A percentile compares a stretch with the other conserved stretches of the same genome.
phyloP scores from a whole-genome alignment of 2,113 vertebrate species.

The Pholis gunnellus region DNA sequence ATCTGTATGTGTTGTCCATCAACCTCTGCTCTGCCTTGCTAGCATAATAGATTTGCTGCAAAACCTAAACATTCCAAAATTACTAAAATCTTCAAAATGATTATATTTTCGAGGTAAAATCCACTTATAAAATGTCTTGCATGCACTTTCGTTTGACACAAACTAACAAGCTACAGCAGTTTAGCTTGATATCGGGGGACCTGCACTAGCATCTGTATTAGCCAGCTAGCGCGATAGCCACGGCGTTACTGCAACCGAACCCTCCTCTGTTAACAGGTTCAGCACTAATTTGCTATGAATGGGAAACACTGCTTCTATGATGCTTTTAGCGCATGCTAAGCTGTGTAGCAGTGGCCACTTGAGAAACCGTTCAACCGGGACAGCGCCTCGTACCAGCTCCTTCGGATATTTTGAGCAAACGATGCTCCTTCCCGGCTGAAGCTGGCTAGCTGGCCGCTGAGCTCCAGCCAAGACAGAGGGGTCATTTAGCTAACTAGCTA shows the following conservation, averaged over 20 bases:
- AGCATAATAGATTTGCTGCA: neutral
- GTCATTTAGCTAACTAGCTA: slow-evolving; percentile 83
- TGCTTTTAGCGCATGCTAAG: slow-evolving; percentile 1
- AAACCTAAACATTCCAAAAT: neutral
- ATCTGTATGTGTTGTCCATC: slow-evolving; percentile 13
- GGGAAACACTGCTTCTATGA: slow-evolving; percentile 13
- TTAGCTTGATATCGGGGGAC: slow-evolving; percentile 21
- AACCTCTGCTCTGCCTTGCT: slow-evolving; percentile 5
- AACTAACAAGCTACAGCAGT: neutral
- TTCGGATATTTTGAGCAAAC: slow-evolving; percentile 65
- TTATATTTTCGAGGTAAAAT: neutral
- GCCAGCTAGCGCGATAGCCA: slow-evolving; percentile 65
- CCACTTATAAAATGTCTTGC: neutral
- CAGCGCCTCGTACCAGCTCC: slow-evolving; percentile 32
- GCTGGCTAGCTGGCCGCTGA: slow-evolving; percentile 79
- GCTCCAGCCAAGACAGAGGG: slow-evolving; percentile 78
- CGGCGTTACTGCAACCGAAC: slow-evolving; percentile 46
- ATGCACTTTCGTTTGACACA: slow-evolving; percentile 6
- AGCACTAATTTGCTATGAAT: slow-evolving; percentile 44
- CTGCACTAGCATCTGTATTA: slow-evolving; percentile 48
- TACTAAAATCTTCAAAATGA: neutral
- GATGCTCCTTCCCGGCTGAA: slow-evolving; percentile 56
- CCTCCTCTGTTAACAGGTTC: slow-evolving; percentile 36
- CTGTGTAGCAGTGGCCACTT: neutral
- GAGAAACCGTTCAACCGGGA: neutral